A percentile compares a stretch with the other conserved stretches of the same genome.
Conservation (phyloP, 2,113 vertebrate genomes). For the Labrus mixtus region DNA sequence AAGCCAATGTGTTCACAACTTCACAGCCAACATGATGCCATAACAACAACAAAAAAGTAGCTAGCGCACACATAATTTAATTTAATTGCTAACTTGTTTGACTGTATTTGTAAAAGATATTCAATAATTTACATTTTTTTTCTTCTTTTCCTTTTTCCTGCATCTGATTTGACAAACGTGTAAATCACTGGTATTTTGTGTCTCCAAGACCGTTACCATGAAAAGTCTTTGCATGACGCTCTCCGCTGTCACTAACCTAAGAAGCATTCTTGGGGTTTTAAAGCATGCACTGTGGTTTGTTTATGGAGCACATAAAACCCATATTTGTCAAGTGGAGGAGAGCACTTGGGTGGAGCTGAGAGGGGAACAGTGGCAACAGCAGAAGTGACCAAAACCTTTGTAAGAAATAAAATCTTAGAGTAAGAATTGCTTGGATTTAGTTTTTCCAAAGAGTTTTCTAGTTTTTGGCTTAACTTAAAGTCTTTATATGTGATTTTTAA, state of each 20-base stretch:
- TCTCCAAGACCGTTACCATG: neutral
- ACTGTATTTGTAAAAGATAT: neutral
- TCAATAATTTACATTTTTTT: neutral
- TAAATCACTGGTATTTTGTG: slow-evolving; percentile 1
- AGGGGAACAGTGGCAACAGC: neutral
- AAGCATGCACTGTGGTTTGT: neutral
- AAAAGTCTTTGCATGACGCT: neutral
- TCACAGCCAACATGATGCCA: neutral
- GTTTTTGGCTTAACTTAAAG: neutral
- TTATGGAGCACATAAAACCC: slow-evolving; percentile 10
- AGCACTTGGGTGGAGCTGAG: slow-evolving; percentile 1
- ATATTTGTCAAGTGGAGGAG: neutral
- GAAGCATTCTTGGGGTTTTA: neutral
- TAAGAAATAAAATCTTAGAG: slow-evolving; percentile 16
- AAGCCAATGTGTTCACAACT: neutral
- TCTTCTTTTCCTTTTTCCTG: neutral
- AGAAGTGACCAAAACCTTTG: neutral
- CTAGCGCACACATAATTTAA: neutral
- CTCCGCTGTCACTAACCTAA: neutral
- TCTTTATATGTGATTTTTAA: no score
- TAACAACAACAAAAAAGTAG: neutral
- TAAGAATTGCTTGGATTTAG: neutral
- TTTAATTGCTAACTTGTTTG: neutral
- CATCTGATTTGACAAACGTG: neutral
- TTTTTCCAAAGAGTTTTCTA: neutral